Evolutionary conservation across 2,113 vertebrate genomes (phyloP).

Genomic region (Taurulus bubalis): DNA sequence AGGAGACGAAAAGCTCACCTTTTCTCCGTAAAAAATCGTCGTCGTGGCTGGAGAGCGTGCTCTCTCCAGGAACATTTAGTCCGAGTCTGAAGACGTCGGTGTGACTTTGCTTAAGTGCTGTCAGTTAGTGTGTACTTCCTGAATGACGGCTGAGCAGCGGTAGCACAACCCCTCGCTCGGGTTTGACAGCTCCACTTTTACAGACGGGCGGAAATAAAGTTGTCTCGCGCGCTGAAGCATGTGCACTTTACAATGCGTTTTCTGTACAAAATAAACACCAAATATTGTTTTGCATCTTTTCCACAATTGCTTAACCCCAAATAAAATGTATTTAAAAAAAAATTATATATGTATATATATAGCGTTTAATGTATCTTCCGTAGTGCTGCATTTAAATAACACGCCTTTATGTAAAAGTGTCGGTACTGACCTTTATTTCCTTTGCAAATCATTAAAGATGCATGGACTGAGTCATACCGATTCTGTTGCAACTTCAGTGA

Average conservation of each 20-base stretch:
- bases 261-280: neutral
- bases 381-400: neutral
- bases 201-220: constrained; percentile 76
- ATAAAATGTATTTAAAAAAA: neutral
- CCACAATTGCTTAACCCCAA: neutral
- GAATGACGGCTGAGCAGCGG: constrained; percentile 72
- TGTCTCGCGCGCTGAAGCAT: constrained; percentile 22
- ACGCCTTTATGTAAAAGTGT: neutral
- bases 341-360: neutral
- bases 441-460: constrained; percentile 64
- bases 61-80: constrained; percentile 30
- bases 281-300: neutral
- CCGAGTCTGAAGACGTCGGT: constrained; percentile 39
- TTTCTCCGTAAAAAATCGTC: constrained; percentile 12
- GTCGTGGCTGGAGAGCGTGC: neutral
- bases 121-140: constrained; percentile 77
- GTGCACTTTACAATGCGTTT: neutral
- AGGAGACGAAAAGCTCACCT: constrained; percentile 51
- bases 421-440: constrained; percentile 12
- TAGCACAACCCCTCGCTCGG: constrained; percentile 56
- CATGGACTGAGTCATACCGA: constrained; percentile 59
- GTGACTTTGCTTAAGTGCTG: constrained; percentile 70
- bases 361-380: neutral
- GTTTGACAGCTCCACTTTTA: constrained; percentile 71
- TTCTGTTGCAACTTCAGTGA: constrained; percentile 59